These are phyloP conservation scores for Amorpha juglandis DNA, from an alignment of 2,888 invertebrate genomes.

Conservation along the genomic window DNA sequence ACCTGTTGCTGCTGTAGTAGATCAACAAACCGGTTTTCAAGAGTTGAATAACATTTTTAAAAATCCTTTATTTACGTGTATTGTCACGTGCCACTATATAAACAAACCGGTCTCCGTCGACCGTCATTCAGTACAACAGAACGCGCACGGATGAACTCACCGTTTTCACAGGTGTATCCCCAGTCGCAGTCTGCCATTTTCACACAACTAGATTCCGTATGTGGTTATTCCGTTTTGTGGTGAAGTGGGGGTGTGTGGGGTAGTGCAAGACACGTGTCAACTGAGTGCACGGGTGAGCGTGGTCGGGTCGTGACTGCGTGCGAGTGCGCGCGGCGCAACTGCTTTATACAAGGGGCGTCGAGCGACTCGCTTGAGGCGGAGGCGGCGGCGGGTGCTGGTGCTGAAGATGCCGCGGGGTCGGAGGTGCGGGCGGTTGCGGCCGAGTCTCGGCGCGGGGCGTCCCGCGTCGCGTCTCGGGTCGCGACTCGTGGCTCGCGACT, in stretches of 20 bases:
- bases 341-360: slow-evolving; percentile 68
- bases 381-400: slow-evolving; percentile 53
- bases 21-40: slow-evolving; percentile 17
- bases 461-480: neutral
- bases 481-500: slow-evolving; percentile 23
- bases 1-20: slow-evolving; percentile 20
- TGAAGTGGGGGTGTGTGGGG: slow-evolving; percentile 42
- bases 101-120: slow-evolving; percentile 76
- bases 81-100: slow-evolving; percentile 77
- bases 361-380: slow-evolving; percentile 47
- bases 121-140: slow-evolving; percentile 46
- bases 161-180: slow-evolving; percentile 86
- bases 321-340: slow-evolving; percentile 65
- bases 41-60: slow-evolving; percentile 23
- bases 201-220: slow-evolving; percentile 49
- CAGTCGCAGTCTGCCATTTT: slow-evolving; percentile 80
- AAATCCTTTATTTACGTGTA: slow-evolving; percentile 27
- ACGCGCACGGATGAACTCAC: slow-evolving; percentile 68
- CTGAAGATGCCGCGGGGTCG: slow-evolving; percentile 43
- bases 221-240: slow-evolving; percentile 38
- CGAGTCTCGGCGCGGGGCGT: neutral
- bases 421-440: slow-evolving; percentile 16
- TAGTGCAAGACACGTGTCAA: slow-evolving; percentile 59
- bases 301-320: slow-evolving; percentile 76
- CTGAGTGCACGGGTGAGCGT: slow-evolving; percentile 70